Evolutionary conservation across 1,140 invertebrate genomes (phyloP), one percentile per base, ranked within the genome.

Genomic region (Sminthurides bifidus): DNA sequence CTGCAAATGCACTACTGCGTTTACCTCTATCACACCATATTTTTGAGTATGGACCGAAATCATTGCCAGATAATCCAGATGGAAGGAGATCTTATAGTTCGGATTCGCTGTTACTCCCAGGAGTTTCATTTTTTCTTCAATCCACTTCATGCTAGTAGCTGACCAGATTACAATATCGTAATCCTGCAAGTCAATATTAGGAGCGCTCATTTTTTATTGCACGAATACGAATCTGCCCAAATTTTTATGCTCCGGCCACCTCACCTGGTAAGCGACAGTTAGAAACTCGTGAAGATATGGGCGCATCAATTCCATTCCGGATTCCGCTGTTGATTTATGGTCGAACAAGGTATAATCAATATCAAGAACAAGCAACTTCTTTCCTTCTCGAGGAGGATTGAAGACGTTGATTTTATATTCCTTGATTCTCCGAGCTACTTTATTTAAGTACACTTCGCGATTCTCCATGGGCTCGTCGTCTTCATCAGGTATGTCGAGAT

Each of bases 81-180:
- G 85, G 71, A 94, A 96, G 61, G 85, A 80, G 59, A 98, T 87
- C 73, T 93, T 96, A 68, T 96, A 98, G 56, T 83, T 79, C 4
- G 81, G 75, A 74, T 95, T 82, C 26, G 72, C 79, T 0, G 81
- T 74, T 0, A 96, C 90, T 0, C 91, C 91, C 0, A 97, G 73
- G 23, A 95, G 71, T 52, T 85, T 84, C 92, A 98, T 95, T 73
- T 98, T 98, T 64, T 93, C 88, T 66, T 94, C 87, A 45, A 98
- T 95, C 91, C 92, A 97, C 66, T 90, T 93, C 92, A 96, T 96
- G 59, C 84, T 86, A 1, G 93, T 98, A 1, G 93, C 93, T 33
- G 93, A 95, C 92, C 86, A 87, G 60, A 88, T 89, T 0, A 87
- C 85, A 63, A 89, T 87, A 66, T 89, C 87, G 65, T 90, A 91